Evolutionary conservation across 2,888 invertebrate species (phyloP), one percentile per base, ranked within the genome.

Genomic region (Meghimatium bilineatum): DNA sequence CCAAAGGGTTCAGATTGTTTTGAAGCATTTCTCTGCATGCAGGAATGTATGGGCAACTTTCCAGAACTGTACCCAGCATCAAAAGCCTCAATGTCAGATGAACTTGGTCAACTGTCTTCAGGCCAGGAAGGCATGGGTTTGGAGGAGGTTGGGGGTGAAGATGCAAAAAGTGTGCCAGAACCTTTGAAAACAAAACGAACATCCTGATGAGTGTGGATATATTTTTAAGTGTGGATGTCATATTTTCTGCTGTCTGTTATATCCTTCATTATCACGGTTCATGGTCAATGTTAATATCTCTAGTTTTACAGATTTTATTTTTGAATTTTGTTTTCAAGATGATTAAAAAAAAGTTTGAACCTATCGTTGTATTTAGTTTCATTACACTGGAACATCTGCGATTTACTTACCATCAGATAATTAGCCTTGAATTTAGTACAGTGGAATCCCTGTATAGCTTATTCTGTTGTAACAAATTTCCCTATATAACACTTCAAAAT

Each of bases 1-100:
- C 97, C 97, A 0, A 98, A 98, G 94, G 98, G 98, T 69, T 96
- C 96, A 75, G 97, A 99, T 91, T 99, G 99, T 94, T 96, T 96
- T 92, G 97, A 97, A 49, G 78, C 81, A 52, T 87, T 88, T 74
- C 98, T 98, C 94, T 95, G 95, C 75, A 95, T 95, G 80, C 98
- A 98, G 92, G 95, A 95, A 52, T 99, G 98, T 93, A 98, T 98
- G 96, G 94, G 96, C 71, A 94, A 96, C 88, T 98, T 96, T 94
- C 98, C 98, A 10, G 95, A 96, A 38, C 95, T 98, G 44, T 98
- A 98, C 92, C 89, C 88, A 6, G 36, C 82, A 23, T 77, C 78
- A 10, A 85, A 88, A n/a, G 49, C 67, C 20, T 52, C 67, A 10
- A 12, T 52, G 12, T 32, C 75, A 34, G 83, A 77, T 36, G 83